Evolutionary conservation across 2,888 invertebrate genomes (phyloP).

Genomic region (Cantharis nigra): DNA sequence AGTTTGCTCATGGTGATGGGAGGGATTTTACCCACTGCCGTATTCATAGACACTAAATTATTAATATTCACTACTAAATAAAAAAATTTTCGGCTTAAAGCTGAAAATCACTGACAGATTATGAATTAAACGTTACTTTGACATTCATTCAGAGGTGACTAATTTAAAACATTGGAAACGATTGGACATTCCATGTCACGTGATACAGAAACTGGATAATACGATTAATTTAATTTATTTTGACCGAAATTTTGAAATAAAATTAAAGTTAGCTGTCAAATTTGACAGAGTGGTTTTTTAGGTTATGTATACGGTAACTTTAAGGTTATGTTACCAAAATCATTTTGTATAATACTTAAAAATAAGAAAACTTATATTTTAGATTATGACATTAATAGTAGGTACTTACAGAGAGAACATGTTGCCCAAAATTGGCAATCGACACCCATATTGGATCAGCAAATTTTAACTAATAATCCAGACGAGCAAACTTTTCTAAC

Average conservation of each 20-base stretch:
- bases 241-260: neutral
- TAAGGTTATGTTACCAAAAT: too few relatives aligned
- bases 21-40: constrained; percentile 52
- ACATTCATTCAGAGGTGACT: neutral
- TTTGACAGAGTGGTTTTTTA: too few relatives aligned
- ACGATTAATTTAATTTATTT: neutral
- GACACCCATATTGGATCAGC: too few relatives aligned
- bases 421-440: too few relatives aligned
- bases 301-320: too few relatives aligned
- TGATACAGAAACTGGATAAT: neutral
- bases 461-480: too few relatives aligned
- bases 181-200: neutral
- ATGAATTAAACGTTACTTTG: neutral
- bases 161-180: neutral
- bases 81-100: neutral
- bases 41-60: constrained; percentile 47
- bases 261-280: neutral
- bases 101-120: neutral
- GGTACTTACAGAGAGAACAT: too few relatives aligned
- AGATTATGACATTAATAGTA: too few relatives aligned
- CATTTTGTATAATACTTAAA: too few relatives aligned
- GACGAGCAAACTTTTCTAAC: too few relatives aligned
- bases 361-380: too few relatives aligned
- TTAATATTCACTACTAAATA: constrained; percentile 1
- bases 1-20: constrained; percentile 75